Base-by-base conservation (phyloP, 2,113 vertebrate species). In the Sinocyclocheilus anshuiensis region DNA sequence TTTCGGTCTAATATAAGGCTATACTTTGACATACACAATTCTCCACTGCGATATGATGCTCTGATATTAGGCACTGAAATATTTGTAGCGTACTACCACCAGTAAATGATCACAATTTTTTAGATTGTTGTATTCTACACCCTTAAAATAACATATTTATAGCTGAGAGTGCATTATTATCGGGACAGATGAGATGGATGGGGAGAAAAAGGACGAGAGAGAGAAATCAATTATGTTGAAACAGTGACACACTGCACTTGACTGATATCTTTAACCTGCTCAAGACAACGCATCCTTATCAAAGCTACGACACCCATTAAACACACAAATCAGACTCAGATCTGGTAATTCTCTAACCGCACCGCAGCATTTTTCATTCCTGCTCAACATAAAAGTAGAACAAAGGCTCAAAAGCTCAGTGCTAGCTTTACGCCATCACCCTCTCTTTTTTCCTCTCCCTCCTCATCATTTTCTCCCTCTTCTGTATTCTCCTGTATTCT, bases 301-400 rank as follows among this genome's bases (percentile, higher is more conserved):
- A 77, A 81, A 81, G 55, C 57, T 79, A 79, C 22, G 26, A 15
- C 24, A 16, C 50, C 29, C 76, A 77, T 77, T 77, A 77, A 77
- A 77, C 16, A 1, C 24, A 50, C 16, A 6, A 71, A 50, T 67
- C 59, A 45, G 9, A 29, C n/a, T 67, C 36, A 5, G 77, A 80
- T 80, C 22, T 26, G 8, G 24, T 81, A 10, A 45, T 39, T 39
- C 42, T 45, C 42, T 45, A 48, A 48, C 11, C 45, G 11, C 45
- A 48, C 45, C 45, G 45, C 45, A 48, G 45, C 45, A 48, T 48
- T 48, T 48, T 48, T 48, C 11, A 48, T 48, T 48, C 45, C 45
- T 48, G 45, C 10, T 48, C 45, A 48, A 12, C 10, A 48, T 48
- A 48, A 48, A 48, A 48, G 45, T 48, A 48, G 45, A 48, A 48